phyloP scores from a whole-genome alignment of 2,888 invertebrate genomes.

The Cremastinae sp. region DNA sequence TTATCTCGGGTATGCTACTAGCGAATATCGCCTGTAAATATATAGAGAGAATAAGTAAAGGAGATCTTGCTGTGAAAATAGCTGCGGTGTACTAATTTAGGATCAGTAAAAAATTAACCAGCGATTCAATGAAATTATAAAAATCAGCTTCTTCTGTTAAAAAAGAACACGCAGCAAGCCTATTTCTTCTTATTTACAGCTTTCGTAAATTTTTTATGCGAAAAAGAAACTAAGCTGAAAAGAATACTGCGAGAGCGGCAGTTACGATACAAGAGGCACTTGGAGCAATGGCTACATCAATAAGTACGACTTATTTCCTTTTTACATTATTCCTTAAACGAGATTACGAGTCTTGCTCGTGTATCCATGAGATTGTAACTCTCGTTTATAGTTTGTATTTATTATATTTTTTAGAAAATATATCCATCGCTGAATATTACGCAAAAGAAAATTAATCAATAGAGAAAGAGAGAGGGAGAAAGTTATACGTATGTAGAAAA shows the following conservation, averaged over 20 bases:
- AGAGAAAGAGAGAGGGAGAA: too few relatives aligned
- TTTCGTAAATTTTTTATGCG: not conserved
- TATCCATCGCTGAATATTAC: too few relatives aligned
- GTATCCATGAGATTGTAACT: too few relatives aligned
- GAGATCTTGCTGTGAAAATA: conserved; percentile 48
- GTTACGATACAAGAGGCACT: conserved; percentile 50
- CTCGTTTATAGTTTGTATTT: too few relatives aligned
- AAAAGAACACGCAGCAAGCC: not conserved
- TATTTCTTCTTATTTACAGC: conserved; percentile 20
- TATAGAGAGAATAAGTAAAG: too few relatives aligned
- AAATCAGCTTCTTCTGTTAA: conserved; percentile 1
- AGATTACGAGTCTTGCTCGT: not conserved
- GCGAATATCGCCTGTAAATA: conserved; percentile 99
- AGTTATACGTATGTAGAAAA: too few relatives aligned
- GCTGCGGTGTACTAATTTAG: conserved; percentile 30
- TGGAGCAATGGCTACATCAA: conserved; percentile 47
- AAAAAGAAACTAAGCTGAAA: conserved; percentile 23
- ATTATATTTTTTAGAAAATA: too few relatives aligned
- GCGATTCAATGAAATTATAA: conserved; percentile 6
- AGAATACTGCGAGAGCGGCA: conserved; percentile 13
- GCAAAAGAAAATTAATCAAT: too few relatives aligned
- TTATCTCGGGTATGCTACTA: conserved; percentile 99
- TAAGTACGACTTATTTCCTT: conserved; percentile 5
- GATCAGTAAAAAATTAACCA: conserved; percentile 28
- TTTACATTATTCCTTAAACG: not conserved